Base-by-base conservation (phyloP, 2,113 vertebrate species). In the Vidua chalybeata region DNA sequence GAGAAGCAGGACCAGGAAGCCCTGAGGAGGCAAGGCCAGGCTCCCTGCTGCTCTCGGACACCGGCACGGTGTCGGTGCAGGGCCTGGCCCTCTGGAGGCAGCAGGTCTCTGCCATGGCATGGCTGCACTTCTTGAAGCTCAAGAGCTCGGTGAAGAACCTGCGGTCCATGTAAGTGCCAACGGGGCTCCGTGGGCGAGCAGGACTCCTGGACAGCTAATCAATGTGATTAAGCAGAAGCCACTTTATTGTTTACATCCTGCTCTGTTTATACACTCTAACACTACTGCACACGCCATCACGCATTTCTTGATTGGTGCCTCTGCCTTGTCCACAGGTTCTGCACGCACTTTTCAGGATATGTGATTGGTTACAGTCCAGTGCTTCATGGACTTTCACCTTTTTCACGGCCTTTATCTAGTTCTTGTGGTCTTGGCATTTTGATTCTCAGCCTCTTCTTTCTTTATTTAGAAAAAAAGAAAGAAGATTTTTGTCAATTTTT, bases 111-210 rank as follows among this genome's bases (percentile, higher is more conserved):
- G 94, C 98, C 6, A 75, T 99, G n/a, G 98, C 98, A 10, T 83
- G 98, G 96, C 91, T 99, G 63, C 99, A 97, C 82, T 97, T 99
- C 95, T 90, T 99, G 78, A 99, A 98, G 86, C 98, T 99, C 83
- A 98, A 94, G 79, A 94, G 98, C 15, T 98, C 98, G 2, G 96
- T 94, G 81, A 99, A 98, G 97, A 96, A 93, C 28, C 93, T 98
- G 58, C 31, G n/a, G 37, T 64, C 93, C 2, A 72, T 98, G 98
- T 98, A 18, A 61, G 59, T 61, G 7, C 58, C 23, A 4, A 26
- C 10, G 56, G 56, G 58, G 58, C 16, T 37, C 58, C 37, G 58
- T 15, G 11, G n/a, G 23, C 24, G 23, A 17, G 10, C 58, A 59
- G 58, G n/a, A 59, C 58, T 59, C 58, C n/a, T 59, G 58, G 10